phyloP scores from a whole-genome alignment of 2,888 invertebrate genomes.

The Panopea generosa region DNA sequence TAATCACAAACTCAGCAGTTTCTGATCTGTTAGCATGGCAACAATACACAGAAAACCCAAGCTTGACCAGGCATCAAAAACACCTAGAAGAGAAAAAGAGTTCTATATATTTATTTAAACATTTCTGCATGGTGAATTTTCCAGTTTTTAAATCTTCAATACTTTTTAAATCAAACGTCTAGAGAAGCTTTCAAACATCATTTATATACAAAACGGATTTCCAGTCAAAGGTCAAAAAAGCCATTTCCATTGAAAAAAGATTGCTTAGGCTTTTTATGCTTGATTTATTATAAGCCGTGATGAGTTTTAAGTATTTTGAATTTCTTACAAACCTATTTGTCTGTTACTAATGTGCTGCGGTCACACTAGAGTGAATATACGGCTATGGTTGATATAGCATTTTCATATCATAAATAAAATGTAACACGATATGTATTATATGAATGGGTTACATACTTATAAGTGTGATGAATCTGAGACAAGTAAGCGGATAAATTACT shows the following conservation, averaged over 20 bases:
- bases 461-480: slow-evolving; percentile 13
- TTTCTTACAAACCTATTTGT: slow-evolving; percentile 46
- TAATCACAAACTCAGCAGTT: too few relatives aligned
- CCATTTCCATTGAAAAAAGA: slow-evolving; percentile 39
- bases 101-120: too few relatives aligned
- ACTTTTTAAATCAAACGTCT: not conserved
- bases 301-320: slow-evolving; percentile 42
- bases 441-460: slow-evolving; percentile 27
- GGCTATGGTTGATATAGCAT: slow-evolving; percentile 44
- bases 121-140: too few relatives aligned
- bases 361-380: slow-evolving; percentile 32
- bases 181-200: slow-evolving; percentile 19
- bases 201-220: slow-evolving; percentile 44
- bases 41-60: too few relatives aligned
- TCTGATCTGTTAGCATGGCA: too few relatives aligned
- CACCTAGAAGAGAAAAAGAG: too few relatives aligned
- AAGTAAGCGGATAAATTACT: slow-evolving; percentile 50
- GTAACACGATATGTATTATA: slow-evolving; percentile 47
- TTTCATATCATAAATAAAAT: slow-evolving; percentile 61
- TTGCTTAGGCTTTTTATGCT: slow-evolving; percentile 41
- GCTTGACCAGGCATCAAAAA: too few relatives aligned
- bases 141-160: too few relatives aligned
- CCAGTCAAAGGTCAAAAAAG: slow-evolving; percentile 32
- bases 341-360: slow-evolving; percentile 48
- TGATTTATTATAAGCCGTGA: slow-evolving; percentile 47